Base-by-base conservation (phyloP, 92 coral and sea anemone genomes). In the Pocillopora grandis region DNA sequence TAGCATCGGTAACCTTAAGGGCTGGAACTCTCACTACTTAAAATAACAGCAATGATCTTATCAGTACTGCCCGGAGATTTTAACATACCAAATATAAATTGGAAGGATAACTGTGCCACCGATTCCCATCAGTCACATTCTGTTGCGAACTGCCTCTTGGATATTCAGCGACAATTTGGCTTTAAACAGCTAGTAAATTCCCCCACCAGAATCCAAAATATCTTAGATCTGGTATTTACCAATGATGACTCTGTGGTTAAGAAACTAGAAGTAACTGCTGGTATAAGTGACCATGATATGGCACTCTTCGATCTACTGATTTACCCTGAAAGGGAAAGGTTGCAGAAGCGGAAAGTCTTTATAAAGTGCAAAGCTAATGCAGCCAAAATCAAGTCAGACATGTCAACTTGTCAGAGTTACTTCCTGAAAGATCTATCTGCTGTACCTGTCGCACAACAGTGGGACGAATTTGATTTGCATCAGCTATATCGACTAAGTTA, bases 211-310 rank as follows among this genome's bases (percentile, higher is more conserved):
- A 62, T 13, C 18, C 19, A 62, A 11, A 62, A 62, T 62, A 62
- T 62, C 66, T 62, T 62, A 62, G 66, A 62, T 62, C 66, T 62
- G 66, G 66, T 62, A 62, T 62, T 62, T 62, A 62, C 66, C n/a
- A 62, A 12, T 14, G 17, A 62, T 13, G 2, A 0, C 66, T 62
- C 66, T 62, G 66, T 62, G 66, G 66, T 62, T 12, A 62, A 62
- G 66, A 62, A 62, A 6, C 31, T 17, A 17, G 18, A 62, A 20
- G 66, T 62, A 62, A 62, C 66, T 62, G 66, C 16, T 62, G 66
- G 16, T 12, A 62, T 62, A 62, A 62, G 66, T 62, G 66, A 62
- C 10, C n/a, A 62, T 9, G 66, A 62, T 62, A 12, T 62, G 66
- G 66, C 0, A 62, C 66, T 62, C 66, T 62, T 62, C 66, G 11